These are phyloP conservation scores for Gobio occitaniae DNA, from an alignment of 2,797 vertebrate genomes.

Conservation along the genomic window DNA sequence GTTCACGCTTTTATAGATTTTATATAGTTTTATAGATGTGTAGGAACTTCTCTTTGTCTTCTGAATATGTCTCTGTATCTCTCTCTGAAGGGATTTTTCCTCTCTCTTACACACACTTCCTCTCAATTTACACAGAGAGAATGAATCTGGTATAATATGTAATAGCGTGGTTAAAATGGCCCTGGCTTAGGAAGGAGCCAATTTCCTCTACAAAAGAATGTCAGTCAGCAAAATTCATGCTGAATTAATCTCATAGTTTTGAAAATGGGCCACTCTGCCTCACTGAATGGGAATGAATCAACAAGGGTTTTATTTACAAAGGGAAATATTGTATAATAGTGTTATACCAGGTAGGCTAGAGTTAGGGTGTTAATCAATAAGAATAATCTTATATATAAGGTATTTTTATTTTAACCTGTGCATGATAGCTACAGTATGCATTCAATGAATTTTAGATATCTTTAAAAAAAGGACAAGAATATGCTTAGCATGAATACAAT, in stretches of 20 bases:
- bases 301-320: slow-evolving; percentile 50
- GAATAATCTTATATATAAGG: background rate
- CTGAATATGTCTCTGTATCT: background rate
- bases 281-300: slow-evolving; percentile 42
- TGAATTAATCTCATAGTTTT: slow-evolving; percentile 55
- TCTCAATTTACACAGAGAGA: slow-evolving; percentile 35
- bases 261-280: slow-evolving; percentile 29
- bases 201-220: slow-evolving; percentile 46
- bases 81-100: slow-evolving; percentile 5
- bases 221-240: slow-evolving; percentile 57
- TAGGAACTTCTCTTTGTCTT: slow-evolving; percentile 30
- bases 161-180: slow-evolving; percentile 53
- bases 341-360: background rate
- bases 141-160: slow-evolving; percentile 54
- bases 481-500: background rate
- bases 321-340: too few species aligned
- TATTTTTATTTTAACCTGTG: background rate
- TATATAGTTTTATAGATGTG: slow-evolving; percentile 38
- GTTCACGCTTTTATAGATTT: slow-evolving; percentile 37
- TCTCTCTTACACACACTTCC: slow-evolving; percentile 17
- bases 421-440: background rate
- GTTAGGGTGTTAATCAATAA: background rate
- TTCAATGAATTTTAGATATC: background rate
- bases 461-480: background rate
- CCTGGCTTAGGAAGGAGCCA: slow-evolving; percentile 47